A percentile compares a stretch with the other conserved stretches of the same genome.
Conservation (phyloP, 1,140 invertebrate species). For the Drosophila sucinea region DNA sequence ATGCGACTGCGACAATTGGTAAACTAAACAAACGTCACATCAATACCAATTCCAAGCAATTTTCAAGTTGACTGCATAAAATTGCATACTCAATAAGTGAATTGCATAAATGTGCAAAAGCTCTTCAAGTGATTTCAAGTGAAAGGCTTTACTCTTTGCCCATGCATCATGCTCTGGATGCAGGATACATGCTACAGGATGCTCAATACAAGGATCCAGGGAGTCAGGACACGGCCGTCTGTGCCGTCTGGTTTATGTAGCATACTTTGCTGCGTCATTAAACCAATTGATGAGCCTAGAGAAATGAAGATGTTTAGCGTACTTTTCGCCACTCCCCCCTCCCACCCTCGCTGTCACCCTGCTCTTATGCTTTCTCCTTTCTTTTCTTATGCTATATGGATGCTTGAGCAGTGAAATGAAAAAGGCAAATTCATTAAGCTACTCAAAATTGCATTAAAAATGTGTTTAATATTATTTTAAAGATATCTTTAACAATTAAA, state of each 20-base stretch:
- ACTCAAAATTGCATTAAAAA: conserved; percentile 6
- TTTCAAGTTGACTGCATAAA: conserved; percentile 26
- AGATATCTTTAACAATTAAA: conserved; percentile 8
- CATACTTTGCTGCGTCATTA: conserved; percentile 33
- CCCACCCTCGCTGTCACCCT: not conserved
- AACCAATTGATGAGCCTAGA: conserved; percentile 22
- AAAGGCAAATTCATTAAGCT: conserved; percentile 7
- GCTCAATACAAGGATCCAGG: not conserved
- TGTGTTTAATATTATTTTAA: conserved; percentile 10
- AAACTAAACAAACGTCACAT: conserved; percentile 29
- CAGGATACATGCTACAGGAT: not conserved
- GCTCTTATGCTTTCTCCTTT: not conserved
- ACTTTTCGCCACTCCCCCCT: not conserved
- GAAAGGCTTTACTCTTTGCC: conserved; percentile 9
- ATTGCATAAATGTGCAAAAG: conserved; percentile 33
- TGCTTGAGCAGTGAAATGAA: not conserved
- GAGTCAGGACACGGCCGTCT: not conserved
- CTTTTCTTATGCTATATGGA: not conserved
- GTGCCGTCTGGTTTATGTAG: conserved; percentile 11
- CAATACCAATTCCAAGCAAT: conserved; percentile 25
- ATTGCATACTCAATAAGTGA: conserved; percentile 23
- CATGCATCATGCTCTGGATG: not conserved
- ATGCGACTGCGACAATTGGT: conserved; percentile 17
- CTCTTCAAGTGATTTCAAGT: conserved; percentile 31
- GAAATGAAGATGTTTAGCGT: conserved; percentile 1